A percentile compares a stretch with the other conserved stretches of the same genome.
These are phyloP conservation scores for Nyctibius bracteatus DNA, from an alignment of 2,113 vertebrate genomes.

Conservation along the genomic window DNA sequence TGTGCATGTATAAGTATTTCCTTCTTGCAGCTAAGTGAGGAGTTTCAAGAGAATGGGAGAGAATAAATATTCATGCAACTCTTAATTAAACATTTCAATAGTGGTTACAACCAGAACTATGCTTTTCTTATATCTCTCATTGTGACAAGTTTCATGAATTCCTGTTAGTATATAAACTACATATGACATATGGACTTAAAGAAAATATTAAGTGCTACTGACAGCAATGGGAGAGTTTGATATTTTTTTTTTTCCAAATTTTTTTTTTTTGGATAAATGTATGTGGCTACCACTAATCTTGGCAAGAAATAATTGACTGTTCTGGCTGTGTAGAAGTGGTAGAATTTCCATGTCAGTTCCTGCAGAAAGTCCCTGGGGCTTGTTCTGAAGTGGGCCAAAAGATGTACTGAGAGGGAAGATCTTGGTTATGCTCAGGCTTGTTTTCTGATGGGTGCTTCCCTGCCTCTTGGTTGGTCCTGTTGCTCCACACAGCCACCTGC, in stretches of 20 bases:
- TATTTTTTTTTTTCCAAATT: background rate
- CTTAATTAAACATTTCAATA: background rate
- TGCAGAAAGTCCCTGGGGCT: background rate
- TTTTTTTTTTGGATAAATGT: background rate
- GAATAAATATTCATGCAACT: background rate
- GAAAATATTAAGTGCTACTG: background rate
- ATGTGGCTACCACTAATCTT: background rate
- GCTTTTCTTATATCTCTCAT: background rate
- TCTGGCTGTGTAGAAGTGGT: background rate
- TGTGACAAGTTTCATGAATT: background rate
- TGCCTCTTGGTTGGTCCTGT: background rate
- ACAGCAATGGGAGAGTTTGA: background rate
- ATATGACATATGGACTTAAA: background rate
- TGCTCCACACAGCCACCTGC: accelerated
- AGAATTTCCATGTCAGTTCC: background rate
- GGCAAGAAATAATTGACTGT: background rate
- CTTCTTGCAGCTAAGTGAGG: background rate
- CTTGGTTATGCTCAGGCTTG: background rate
- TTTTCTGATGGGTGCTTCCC: background rate
- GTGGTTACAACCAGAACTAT: background rate
- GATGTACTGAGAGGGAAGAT: background rate
- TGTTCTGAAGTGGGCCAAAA: background rate
- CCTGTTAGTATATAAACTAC: accelerated
- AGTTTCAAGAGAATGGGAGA: background rate
- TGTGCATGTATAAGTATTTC: background rate